A percentile compares a stretch with the other conserved stretches of the same genome.
Conservation (phyloP, 2,888 invertebrate genomes). For the Brachyptera putata region DNA sequence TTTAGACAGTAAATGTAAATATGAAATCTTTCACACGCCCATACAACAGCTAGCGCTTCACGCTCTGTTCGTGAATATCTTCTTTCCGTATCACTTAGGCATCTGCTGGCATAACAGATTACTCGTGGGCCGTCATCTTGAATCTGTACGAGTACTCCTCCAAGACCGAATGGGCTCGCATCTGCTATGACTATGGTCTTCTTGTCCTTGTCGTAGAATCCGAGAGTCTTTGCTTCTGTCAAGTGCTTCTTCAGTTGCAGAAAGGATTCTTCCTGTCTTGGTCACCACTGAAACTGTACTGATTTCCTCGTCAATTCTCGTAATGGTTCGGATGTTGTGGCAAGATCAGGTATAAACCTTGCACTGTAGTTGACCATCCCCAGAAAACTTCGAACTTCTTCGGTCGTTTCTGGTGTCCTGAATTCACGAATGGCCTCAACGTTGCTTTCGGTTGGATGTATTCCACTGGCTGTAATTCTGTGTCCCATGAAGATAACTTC, state of each 20-base stretch:
- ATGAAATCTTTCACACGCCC: too few species aligned
- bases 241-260: not conserved
- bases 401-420: not conserved
- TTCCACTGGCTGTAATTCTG: too few species aligned
- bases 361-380: not conserved
- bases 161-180: not conserved
- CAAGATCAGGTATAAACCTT: not conserved
- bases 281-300: not conserved
- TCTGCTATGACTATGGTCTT: conserved; percentile 30
- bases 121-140: conserved; percentile 36
- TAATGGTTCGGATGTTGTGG: not conserved
- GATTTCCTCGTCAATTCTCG: not conserved
- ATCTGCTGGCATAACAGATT: conserved; percentile 43
- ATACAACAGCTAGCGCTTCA: conserved; percentile 38
- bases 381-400: not conserved
- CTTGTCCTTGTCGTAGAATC: not conserved
- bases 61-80: conserved; percentile 38
- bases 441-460: too few species aligned
- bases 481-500: too few species aligned
- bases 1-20: conserved; percentile 41
- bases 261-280: not conserved
- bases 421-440: too few species aligned
- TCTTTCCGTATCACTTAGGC: conserved; percentile 41
- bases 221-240: too few species aligned
- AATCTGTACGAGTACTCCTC: conserved; percentile 39